Base-by-base conservation (phyloP, 30 jellyfish, hydroid and myxozoan species). In the Turritopsis rubra region DNA sequence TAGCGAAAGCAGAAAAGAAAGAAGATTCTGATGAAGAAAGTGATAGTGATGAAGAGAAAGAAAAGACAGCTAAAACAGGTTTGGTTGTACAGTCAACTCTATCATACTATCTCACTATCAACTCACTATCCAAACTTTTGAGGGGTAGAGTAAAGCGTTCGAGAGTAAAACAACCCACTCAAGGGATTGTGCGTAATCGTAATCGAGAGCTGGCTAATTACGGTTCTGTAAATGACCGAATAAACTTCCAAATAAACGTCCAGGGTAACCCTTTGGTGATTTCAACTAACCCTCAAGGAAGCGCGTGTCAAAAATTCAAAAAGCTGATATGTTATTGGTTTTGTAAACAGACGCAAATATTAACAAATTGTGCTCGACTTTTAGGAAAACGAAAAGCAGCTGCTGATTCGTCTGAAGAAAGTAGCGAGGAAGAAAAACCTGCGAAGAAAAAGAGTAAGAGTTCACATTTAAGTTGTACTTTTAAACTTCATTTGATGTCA, bases 361-460 rank as follows among this genome's bases (percentile, higher is more conserved):
- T 66, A 17, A 66, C 27, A 66, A 4, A 25, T n/a, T 3, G 28
- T 3, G 9, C 29, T 66, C 9, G 13, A 41, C 13, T 41, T 72
- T 66, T 27, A 41, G 30, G 53, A 1, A 25, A 82, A 66, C 70
- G 88, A 27, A 65, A 66, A 82, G 68, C 88, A 7, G 9, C 60
- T 8, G 88, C 65, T 16, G 28, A 85, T 17, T 65, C 86, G 29
- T 82, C 88, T 1, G 88, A 82, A 60, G 88, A 82, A 66, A 41
- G 82, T 20, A 82, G 88, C 16, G 88, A 82, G 22, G 88, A 82
- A 24, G 86, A 60, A 21, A 82, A 82, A 31, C 86, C 88, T 25
- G 53, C 52, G 18, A 52, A 31, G 52, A 70, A 65, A 53, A 52
- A 30, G 16, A 78, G 77, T 74, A 74, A 26, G 60, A n/a, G n/a